Evolutionary conservation across 37 sponge, comb jelly and placozoan species (phyloP), one percentile per base, ranked within the genome.

Genomic region (Halichondria panicea): DNA sequence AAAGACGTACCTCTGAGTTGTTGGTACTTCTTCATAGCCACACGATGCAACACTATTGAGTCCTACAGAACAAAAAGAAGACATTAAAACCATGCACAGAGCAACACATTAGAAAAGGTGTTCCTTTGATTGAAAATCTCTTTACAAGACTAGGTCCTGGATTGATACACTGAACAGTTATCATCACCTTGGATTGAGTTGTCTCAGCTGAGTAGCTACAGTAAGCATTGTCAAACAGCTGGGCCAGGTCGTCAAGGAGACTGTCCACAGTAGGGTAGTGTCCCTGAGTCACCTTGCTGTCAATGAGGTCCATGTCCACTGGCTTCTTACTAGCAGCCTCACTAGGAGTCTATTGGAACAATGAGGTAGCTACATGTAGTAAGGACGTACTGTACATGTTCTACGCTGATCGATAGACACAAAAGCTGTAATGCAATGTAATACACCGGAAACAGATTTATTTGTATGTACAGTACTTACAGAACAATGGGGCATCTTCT

Each of bases 321-420:
- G 84, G 75, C 58, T 73, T 83, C 78, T 72, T 87, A 28, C 55
- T 80, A 74, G 66, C 88, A 82, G 62, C 81, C 67, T 1, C 52
- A 50, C 34, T 48, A 48, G 15, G 52, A 18, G 52, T 48, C 52
- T 11, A 15, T 11, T 48, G 52, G 52, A 15, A 48, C 13, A n/a
- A n/a, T n/a, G n/a, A n/a, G n/a, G n/a, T n/a, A n/a, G n/a, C n/a
- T n/a, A n/a, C n/a, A n/a, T n/a, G n/a, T n/a, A n/a, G n/a, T n/a
- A n/a, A n/a, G n/a, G n/a, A n/a, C n/a, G n/a, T n/a, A n/a, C n/a
- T n/a, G n/a, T n/a, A n/a, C n/a, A n/a, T n/a, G n/a, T n/a, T n/a
- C n/a, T n/a, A n/a, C n/a, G n/a, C n/a, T n/a, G n/a, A n/a, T n/a
- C n/a, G n/a, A n/a, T n/a, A n/a, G n/a, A n/a, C n/a, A n/a, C n/a